phyloP scores from a whole-genome alignment of 2,113 vertebrate genomes.

The Rattus norvegicus region DNA sequence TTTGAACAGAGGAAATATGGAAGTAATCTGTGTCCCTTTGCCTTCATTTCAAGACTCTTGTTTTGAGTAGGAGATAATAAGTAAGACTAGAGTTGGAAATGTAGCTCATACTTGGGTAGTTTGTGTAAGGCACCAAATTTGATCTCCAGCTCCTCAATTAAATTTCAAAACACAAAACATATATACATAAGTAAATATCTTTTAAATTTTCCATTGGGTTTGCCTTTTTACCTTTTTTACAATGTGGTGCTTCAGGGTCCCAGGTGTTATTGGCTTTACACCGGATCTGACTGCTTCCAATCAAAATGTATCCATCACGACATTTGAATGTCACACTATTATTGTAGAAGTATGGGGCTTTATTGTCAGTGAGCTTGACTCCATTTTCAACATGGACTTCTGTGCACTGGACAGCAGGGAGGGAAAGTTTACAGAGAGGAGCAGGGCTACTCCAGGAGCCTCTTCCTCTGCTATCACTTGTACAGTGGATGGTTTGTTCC shows the following conservation, averaged over 20 bases:
- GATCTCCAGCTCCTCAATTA: neutral
- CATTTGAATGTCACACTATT: slow-evolving; percentile 79
- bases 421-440: slow-evolving; percentile 76
- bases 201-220: neutral
- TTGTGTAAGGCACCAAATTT: neutral
- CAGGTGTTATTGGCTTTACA: slow-evolving; percentile 79
- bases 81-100: neutral
- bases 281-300: slow-evolving; percentile 72
- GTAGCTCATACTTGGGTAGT: neutral
- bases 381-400: slow-evolving; percentile 48
- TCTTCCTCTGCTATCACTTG: neutral
- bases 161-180: neutral
- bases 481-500: slow-evolving; percentile 76
- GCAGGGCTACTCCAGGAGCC: slow-evolving; percentile 83
- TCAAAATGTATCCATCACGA: slow-evolving; percentile 76
- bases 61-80: neutral
- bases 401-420: slow-evolving; percentile 74
- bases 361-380: neutral
- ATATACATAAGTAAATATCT: neutral
- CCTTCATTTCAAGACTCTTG: neutral
- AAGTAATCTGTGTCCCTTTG: neutral
- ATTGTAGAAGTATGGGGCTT: slow-evolving; percentile 64
- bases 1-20: neutral
- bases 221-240: slow-evolving; percentile 81
- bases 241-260: slow-evolving; percentile 77